Evolutionary conservation across 2,797 vertebrate species (phyloP), one percentile per base, ranked within the genome.

Genomic region (Poeciliopsis turneri): DNA sequence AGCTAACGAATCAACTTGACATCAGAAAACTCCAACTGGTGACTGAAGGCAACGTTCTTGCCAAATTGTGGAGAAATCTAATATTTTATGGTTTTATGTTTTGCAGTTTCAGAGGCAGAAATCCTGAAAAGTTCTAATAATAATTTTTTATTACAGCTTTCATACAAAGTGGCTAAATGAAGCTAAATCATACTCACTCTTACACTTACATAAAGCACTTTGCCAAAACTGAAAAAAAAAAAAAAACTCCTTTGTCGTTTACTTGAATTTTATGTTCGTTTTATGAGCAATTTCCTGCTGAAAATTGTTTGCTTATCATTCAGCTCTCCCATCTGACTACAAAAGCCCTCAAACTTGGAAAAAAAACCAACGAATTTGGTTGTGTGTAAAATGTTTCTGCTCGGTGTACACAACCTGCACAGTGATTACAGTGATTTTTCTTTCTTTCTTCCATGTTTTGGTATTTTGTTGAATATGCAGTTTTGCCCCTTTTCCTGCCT

Each of bases 401-500:
- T 28, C 75, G 51, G 61, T 75, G 74, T 69, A 43, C 36, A 59
- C 47, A 76, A 53, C 53, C 49, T 53, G 13, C 33, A 28, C 46
- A 51, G 2, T 66, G 36, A 78, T 59, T 74, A 18, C 3, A 16
- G 30, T 66, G 76, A 53, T 72, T 81, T 72, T 81, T 41, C 47
- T 71, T 39, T 79, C 23, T 68, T 81, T 66, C 8, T 23, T 15
- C 10, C 23, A n/a, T 20, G 0, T 46, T 53, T 64, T 51, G 33
- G 30, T 33, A 9, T 33, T 7, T 47, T 57, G 43, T 41, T 20
- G 23, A 4, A 20, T 41, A 45, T 74, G 36, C 23, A 74, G 53
- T 68, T 57, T 78, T 82, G 81, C 33, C 39, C 71, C 18, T 51
- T 28, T 15, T 33, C 25, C 71, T 83, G 82, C 81, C 83, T 86